Conservation (phyloP, 1,140 invertebrate genomes). For the Pogonomyrmex californicus region DNA sequence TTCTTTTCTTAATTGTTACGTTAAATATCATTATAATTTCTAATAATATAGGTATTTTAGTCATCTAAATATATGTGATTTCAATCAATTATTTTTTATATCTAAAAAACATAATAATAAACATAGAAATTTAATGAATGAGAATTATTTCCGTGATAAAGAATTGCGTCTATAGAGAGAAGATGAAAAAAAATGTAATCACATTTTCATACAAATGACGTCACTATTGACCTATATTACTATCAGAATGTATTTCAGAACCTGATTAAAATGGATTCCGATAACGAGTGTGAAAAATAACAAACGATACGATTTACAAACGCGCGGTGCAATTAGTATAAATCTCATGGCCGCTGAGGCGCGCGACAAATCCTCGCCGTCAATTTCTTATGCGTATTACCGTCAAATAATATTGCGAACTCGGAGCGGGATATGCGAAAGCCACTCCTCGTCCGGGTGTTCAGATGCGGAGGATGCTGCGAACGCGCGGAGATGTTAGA, state of each 20-base stretch:
- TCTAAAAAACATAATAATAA: background rate
- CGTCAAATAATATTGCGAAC: conserved; percentile 51
- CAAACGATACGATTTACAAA: background rate
- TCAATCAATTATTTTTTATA: background rate
- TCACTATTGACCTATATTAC: background rate
- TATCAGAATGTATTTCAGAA: background rate
- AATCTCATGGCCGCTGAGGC: conserved; percentile 41
- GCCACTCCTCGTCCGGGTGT: conserved; percentile 27
- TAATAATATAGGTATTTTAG: background rate
- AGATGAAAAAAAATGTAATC: background rate
- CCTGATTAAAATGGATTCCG: background rate
- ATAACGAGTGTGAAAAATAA: conserved; percentile 16
- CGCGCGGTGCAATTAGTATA: conserved; percentile 41
- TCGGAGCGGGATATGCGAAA: conserved; percentile 34
- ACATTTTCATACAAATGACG: background rate
- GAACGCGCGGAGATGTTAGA: conserved; percentile 18
- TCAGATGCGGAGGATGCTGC: conserved; percentile 24
- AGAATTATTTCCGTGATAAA: background rate
- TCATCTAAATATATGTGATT: background rate
- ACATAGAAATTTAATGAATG: background rate
- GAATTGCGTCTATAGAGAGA: background rate
- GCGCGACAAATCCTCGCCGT: conserved; percentile 50
- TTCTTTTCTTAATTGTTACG: background rate
- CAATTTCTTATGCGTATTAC: conserved; percentile 49
- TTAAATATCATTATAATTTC: background rate